phyloP scores from a whole-genome alignment of 2,888 invertebrate genomes.

The Xanthorhoe designata region DNA sequence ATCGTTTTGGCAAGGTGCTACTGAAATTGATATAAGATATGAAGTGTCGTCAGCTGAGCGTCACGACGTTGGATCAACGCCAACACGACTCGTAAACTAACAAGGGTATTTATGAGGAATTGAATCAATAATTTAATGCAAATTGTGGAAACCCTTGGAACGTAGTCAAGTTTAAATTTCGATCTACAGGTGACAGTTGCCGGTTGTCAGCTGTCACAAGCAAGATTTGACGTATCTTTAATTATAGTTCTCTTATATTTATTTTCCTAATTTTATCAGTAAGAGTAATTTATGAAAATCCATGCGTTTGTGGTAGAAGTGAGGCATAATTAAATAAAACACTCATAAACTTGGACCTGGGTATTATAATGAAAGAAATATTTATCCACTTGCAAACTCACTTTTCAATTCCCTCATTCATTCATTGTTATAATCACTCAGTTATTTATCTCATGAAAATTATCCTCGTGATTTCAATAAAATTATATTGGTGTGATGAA shows the following conservation, averaged over 20 bases:
- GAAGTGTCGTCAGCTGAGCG: conserved; percentile 38
- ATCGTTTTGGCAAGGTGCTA: conserved; percentile 28
- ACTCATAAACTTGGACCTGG: too few species aligned
- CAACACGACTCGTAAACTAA: conserved; percentile 41
- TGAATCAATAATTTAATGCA: conserved; percentile 10
- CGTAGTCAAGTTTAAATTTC: neutral
- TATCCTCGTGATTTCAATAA: neutral
- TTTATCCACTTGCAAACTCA: too few species aligned
- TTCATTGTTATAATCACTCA: too few species aligned
- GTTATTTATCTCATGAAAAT: too few species aligned
- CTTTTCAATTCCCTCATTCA: too few species aligned
- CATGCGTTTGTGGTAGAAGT: too few species aligned
- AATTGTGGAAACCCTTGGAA: neutral
- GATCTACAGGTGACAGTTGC: conserved; percentile 1
- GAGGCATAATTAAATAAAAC: too few species aligned
- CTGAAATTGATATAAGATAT: conserved; percentile 30
- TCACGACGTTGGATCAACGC: conserved; percentile 38
- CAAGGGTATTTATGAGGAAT: conserved; percentile 14
- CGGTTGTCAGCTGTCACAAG: neutral
- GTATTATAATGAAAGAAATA: too few species aligned
- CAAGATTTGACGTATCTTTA: too few species aligned
- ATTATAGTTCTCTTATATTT: too few species aligned
- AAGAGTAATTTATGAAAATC: too few species aligned
- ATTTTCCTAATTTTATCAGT: too few species aligned
- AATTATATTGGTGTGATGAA: neutral